Evolutionary conservation across 2,797 vertebrate species (phyloP).

Genomic region (Thunnus albacares): DNA sequence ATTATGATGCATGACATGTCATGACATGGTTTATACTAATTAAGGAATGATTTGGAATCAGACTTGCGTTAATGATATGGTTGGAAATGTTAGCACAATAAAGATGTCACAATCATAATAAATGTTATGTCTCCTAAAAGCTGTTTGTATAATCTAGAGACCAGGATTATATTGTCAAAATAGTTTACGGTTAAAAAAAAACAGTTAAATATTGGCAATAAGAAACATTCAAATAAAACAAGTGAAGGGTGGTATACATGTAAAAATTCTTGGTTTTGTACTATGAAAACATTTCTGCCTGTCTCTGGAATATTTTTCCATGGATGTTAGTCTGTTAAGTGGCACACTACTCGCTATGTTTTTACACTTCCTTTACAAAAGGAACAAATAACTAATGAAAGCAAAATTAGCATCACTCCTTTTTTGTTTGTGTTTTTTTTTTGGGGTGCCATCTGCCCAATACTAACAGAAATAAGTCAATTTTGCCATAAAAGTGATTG

Average conservation of each 20-base stretch:
- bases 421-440: too few relatives aligned
- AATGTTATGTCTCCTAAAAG: background rate
- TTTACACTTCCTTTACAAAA: too few relatives aligned
- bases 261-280: background rate
- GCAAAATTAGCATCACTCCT: too few relatives aligned
- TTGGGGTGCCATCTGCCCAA: too few relatives aligned
- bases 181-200: background rate
- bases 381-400: too few relatives aligned
- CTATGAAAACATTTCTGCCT: background rate
- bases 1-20: constrained; percentile 40
- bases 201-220: background rate
- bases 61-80: constrained; percentile 6
- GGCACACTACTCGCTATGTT: too few relatives aligned
- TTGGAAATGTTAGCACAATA: background rate
- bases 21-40: constrained; percentile 35
- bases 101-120: background rate
- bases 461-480: background rate
- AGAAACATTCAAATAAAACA: background rate
- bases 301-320: too few relatives aligned
- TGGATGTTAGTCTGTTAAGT: too few relatives aligned
- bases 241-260: background rate
- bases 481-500: background rate
- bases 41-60: constrained; percentile 25
- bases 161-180: background rate
- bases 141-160: background rate